Base-by-base conservation (phyloP, 2,888 invertebrate species). In the Tachina fera region DNA sequence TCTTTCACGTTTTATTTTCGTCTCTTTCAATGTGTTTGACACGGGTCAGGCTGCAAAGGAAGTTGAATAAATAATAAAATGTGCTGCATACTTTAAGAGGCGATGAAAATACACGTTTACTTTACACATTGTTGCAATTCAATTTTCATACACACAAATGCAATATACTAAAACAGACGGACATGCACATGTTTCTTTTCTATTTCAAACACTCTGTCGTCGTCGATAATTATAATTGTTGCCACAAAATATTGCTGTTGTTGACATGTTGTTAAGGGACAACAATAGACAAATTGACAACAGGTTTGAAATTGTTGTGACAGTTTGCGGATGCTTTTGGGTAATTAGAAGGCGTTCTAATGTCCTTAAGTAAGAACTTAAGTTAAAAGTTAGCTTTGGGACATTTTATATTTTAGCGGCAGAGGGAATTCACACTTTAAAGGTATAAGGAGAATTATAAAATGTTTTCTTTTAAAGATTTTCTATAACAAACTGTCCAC, bases 221-320 rank as follows among this genome's bases (percentile, higher is more conserved):
- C 72, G 51, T 53, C 61, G 43, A 77, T 78, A 81, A 85, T 85
- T 72, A 81, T 77, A 85, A 85, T 85, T 84, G 77, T 84, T 81
- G 84, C 77, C 76, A 68, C 70, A 49, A 81, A 67, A 67, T 81
- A 68, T 58, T 68, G 68, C 77, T 85, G 77, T 74, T 84, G 84
- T 74, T 85, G 84, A 85, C 77, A 85, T 68, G 49, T 74, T 85
- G 61, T 81, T 81, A 49, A 80, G 53, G 51, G 67, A 81, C 83
- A 80, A 81, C 83, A 80, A 63, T 76, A 45, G 13, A 68, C 19
- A 60, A 75, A 76, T 75, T 77, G 77, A 77, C 76, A 81, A 81
- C 84, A 84, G 80, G 80, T 76, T 31, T 80, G 71, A 63, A 65
- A 53, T 41, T 72, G 71, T 56, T 65, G 31, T 71, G 79, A 19